A percentile compares a stretch with the other conserved stretches of the same genome.
Conservation (phyloP, 1,140 invertebrate genomes). For the Brachionus sp. region DNA sequence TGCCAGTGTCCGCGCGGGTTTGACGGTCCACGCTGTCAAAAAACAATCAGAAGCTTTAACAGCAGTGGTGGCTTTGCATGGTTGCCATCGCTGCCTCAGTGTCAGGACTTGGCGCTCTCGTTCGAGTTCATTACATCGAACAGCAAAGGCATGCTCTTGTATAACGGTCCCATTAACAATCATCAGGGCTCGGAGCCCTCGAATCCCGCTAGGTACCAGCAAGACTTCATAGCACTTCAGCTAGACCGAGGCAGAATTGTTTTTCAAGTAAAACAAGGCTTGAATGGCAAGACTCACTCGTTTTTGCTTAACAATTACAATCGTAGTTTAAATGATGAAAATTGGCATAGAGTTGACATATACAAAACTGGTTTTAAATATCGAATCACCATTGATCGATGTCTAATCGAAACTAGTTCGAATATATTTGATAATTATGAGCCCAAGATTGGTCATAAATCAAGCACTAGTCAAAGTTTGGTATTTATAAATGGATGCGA, state of each 20-base stretch:
- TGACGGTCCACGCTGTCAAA: constrained; percentile 89
- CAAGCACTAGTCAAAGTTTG: neutral
- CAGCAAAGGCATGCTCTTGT: constrained; percentile 83
- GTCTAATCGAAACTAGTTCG: neutral
- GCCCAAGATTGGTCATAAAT: neutral
- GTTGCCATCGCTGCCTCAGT: constrained; percentile 91
- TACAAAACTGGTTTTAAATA: constrained; percentile 75
- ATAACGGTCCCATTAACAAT: constrained; percentile 88
- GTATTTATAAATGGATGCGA: constrained; percentile 41
- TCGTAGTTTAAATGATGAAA: neutral
- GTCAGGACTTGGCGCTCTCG: constrained; percentile 85
- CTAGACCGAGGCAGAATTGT: constrained; percentile 82
- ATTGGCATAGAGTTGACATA: constrained; percentile 88
- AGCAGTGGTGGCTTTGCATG: constrained; percentile 66
- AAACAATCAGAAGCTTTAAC: constrained; percentile 81
- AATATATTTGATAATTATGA: neutral
- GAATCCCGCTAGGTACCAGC: neutral
- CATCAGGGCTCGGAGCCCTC: constrained; percentile 57
- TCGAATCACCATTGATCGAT: constrained; percentile 32
- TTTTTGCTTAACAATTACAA: constrained; percentile 30
- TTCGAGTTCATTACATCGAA: constrained; percentile 88
- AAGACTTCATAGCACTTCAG: constrained; percentile 88
- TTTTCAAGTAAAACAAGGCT: constrained; percentile 87
- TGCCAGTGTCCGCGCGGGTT: constrained; percentile 86
- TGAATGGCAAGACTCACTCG: constrained; percentile 79